Evolutionary conservation across 92 coral and sea anemone species (phyloP).

Genomic region (Phenganax marumi): DNA sequence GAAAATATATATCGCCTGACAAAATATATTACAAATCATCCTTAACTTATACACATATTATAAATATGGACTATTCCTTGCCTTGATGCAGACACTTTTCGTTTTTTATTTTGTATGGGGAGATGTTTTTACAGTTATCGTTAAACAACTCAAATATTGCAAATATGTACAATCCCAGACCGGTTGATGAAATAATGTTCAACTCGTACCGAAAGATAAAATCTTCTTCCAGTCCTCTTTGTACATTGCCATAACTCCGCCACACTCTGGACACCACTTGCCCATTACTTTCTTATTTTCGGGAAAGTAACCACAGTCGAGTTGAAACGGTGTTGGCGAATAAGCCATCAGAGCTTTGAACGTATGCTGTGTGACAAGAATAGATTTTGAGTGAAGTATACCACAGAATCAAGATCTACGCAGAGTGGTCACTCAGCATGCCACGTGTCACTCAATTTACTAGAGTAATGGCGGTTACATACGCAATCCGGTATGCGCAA

Average conservation of each 20-base stretch:
- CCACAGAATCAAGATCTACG: background rate
- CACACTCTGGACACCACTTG: constrained; percentile 28
- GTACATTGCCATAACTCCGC: constrained; percentile 3
- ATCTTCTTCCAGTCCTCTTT: constrained; percentile 22
- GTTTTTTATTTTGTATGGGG: no score
- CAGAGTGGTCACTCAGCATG: no score
- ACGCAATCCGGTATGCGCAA: background rate
- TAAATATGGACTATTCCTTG: no score
- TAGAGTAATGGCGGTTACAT: no score
- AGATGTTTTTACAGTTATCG: no score
- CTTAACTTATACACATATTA: no score
- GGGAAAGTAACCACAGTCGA: constrained; percentile 33
- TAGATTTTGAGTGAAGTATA: background rate
- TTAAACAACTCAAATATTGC: no score
- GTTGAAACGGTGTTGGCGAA: constrained; percentile 27
- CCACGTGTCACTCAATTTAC: no score
- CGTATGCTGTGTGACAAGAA: constrained; percentile 9
- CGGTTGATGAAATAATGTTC: background rate
- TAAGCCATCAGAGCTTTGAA: constrained; percentile 26
- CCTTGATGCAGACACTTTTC: no score
- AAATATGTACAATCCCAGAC: no score
- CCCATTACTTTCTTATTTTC: constrained; percentile 2
- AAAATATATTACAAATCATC: no score
- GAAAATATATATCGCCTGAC: no score
- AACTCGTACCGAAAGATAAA: background rate